Percentiles rank a stretch among this genome's conserved stretches.
phyloP scores from a whole-genome alignment of 2,797 vertebrate genomes.

The Cichlasoma orientale region DNA sequence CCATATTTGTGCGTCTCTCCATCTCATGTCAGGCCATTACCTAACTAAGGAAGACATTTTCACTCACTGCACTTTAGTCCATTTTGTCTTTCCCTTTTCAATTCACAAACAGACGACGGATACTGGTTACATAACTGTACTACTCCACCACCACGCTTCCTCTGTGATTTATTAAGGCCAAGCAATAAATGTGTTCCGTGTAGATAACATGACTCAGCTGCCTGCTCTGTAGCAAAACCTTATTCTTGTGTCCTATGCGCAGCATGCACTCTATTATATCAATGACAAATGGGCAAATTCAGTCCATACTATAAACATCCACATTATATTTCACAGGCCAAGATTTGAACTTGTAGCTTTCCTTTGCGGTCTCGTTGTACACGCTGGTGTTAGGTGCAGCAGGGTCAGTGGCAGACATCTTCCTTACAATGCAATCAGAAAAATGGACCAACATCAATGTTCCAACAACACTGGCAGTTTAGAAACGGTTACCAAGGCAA shows the following conservation, averaged over 20 bases:
- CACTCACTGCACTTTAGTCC: constrained; percentile 49
- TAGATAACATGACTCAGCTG: constrained; percentile 69
- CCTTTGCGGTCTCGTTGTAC: not conserved
- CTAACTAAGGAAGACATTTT: constrained; percentile 51
- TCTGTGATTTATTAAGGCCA: constrained; percentile 71
- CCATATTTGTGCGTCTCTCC: constrained; percentile 16
- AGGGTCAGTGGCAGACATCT: not conserved
- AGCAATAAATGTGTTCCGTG: constrained; percentile 67
- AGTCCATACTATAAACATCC: not conserved
- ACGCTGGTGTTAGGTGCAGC: not conserved
- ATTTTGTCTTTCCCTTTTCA: constrained; percentile 58
- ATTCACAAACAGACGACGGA: constrained; percentile 67
- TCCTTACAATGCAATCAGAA: not conserved
- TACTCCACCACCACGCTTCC: constrained; percentile 63
- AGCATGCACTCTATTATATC: constrained; percentile 2
- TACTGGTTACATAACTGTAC: constrained; percentile 80
- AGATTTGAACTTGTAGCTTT: not conserved
- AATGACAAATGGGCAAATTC: not conserved
- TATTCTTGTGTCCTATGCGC: constrained; percentile 30
- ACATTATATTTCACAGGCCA: not conserved
- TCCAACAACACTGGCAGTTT: not conserved
- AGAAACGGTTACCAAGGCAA: not conserved
- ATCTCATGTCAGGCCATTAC: constrained; percentile 25
- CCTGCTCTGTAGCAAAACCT: constrained; percentile 38
- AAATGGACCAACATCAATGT: not conserved